Conservation (phyloP, 2,888 invertebrate genomes). For the Phaonia tiefii region DNA sequence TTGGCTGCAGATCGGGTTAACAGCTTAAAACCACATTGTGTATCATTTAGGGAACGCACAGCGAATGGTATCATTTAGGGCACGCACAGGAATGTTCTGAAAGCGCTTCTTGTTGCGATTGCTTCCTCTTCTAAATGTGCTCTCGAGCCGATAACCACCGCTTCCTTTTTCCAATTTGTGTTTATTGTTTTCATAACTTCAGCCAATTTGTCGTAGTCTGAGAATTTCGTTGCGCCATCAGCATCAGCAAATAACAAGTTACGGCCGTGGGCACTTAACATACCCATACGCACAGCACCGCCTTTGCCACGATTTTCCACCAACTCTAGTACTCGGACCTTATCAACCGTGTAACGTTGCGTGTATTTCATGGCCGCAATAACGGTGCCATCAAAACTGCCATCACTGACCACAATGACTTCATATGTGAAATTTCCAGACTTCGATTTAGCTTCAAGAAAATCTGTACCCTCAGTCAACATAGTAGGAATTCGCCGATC, state of each 20-base stretch:
- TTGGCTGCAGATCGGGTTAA: slow-evolving; percentile 92
- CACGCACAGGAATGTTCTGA: slow-evolving; percentile 97
- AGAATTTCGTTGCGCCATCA: slow-evolving; percentile 98
- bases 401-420: slow-evolving; percentile 98
- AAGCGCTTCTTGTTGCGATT: slow-evolving; percentile 89
- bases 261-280: slow-evolving; percentile 92
- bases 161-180: slow-evolving; percentile 81
- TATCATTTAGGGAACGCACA: slow-evolving; percentile 94
- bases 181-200: slow-evolving; percentile 82
- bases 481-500: slow-evolving; percentile 92
- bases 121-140: slow-evolving; percentile 97
- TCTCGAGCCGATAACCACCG: slow-evolving; percentile 94
- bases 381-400: slow-evolving; percentile 94
- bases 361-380: slow-evolving; percentile 89
- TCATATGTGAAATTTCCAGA: slow-evolving; percentile 89
- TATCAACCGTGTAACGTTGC: slow-evolving; percentile 87
- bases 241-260: slow-evolving; percentile 97
- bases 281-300: slow-evolving; percentile 96
- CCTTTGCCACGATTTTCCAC: slow-evolving; percentile 97
- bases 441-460: slow-evolving; percentile 85
- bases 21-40: slow-evolving; percentile 99
- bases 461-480: slow-evolving; percentile 93
- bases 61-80: slow-evolving; percentile 98
- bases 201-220: slow-evolving; percentile 92
- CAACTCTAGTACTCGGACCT: slow-evolving; percentile 91